Percentiles rank a stretch among this genome's conserved stretches.
phyloP scores from a whole-genome alignment of 2,888 invertebrate genomes.

The Apamea crenata region DNA sequence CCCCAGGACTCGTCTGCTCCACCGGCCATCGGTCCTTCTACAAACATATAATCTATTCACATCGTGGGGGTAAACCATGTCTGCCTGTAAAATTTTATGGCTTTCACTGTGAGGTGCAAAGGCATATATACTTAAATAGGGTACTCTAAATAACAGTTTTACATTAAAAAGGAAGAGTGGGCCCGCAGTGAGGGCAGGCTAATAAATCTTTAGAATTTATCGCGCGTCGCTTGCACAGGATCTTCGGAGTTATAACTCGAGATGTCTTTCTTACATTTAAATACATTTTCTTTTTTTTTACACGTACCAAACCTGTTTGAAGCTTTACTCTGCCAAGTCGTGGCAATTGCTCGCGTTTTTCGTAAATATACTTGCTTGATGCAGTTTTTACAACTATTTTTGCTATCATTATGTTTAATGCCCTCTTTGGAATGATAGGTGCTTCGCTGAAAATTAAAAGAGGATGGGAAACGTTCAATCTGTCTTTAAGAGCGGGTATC shows the following conservation, averaged over 20 bases:
- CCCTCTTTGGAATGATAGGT: slow-evolving; percentile 14
- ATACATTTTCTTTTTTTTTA: slow-evolving; percentile 46
- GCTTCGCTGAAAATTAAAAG: slow-evolving; percentile 11
- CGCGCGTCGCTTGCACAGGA: slow-evolving; percentile 38
- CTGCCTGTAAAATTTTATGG: neutral
- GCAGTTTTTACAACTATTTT: slow-evolving; percentile 43
- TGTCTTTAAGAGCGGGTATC: neutral
- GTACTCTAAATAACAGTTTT: neutral
- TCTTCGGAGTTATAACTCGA: slow-evolving; percentile 9
- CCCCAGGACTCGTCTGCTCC: no score
- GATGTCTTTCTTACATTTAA: slow-evolving; percentile 61
- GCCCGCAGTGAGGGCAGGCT: neutral
- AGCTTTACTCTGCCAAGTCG: slow-evolving; percentile 17
- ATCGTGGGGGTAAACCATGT: no score
- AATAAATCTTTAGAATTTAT: slow-evolving; percentile 36
- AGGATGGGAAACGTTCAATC: neutral
- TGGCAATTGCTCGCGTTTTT: slow-evolving; percentile 45
- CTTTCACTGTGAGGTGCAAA: neutral
- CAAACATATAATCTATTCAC: no score
- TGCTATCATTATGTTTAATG: slow-evolving; percentile 31
- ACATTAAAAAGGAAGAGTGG: neutral
- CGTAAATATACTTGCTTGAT: slow-evolving; percentile 36
- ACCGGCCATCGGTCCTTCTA: no score
- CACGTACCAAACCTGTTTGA: slow-evolving; percentile 41
- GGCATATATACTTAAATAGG: neutral